Conservation (phyloP, 2,888 invertebrate species). For the Dynastes grantii region DNA sequence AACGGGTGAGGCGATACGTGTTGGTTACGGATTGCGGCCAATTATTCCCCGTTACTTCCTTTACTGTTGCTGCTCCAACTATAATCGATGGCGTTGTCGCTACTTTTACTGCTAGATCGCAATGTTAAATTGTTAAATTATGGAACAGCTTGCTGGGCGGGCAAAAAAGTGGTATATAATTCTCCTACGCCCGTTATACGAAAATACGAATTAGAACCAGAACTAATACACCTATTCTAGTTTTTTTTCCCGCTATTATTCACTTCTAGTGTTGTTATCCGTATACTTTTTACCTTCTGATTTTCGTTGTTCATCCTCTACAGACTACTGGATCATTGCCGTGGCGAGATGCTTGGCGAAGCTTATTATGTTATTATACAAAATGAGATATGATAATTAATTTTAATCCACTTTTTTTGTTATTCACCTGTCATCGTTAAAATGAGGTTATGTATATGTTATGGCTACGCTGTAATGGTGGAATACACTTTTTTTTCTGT, state of each 20-base stretch:
- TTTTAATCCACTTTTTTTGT: constrained; percentile 13
- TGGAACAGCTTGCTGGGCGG: neutral
- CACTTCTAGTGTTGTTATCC: constrained; percentile 17
- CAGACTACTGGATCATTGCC: neutral
- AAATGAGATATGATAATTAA: constrained; percentile 20
- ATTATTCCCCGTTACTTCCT: constrained; percentile 43
- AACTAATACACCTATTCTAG: constrained; percentile 21
- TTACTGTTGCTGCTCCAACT: constrained; percentile 22
- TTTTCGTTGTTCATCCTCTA: neutral
- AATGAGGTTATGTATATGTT: too few species aligned
- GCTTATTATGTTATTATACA: constrained; percentile 6
- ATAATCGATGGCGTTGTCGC: constrained; percentile 16
- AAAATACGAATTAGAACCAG: constrained; percentile 39
- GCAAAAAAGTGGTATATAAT: constrained; percentile 34
- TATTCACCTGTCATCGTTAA: neutral
- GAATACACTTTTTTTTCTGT: too few species aligned
- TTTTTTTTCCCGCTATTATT: constrained; percentile 13
- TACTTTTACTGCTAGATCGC: constrained; percentile 29
- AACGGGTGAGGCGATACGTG: constrained; percentile 19
- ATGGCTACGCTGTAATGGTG: too few species aligned
- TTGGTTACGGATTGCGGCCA: constrained; percentile 37
- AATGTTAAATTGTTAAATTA: constrained; percentile 36
- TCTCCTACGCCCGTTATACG: constrained; percentile 36
- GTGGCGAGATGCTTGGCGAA: neutral
- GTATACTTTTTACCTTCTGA: neutral